Evolutionary conservation across 1,140 invertebrate genomes (phyloP).

Genomic region (Paraescarpia echinospica): DNA sequence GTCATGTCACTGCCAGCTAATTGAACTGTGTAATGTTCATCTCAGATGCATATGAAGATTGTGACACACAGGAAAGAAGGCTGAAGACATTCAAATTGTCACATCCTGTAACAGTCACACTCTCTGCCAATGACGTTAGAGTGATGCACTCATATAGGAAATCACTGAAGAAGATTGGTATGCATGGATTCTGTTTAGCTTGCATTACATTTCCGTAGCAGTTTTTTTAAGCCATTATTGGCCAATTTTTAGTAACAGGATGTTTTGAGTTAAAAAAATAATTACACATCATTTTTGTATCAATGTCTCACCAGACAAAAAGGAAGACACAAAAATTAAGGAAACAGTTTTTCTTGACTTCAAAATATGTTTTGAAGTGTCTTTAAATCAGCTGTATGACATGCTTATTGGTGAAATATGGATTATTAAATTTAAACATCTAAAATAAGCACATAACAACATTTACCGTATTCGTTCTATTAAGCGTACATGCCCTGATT

Average conservation of each 20-base stretch:
- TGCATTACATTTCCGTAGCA: not conserved
- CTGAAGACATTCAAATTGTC: not conserved
- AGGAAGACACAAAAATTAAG: too few species aligned
- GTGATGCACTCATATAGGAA: slow-evolving; percentile 51
- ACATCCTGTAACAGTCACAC: slow-evolving; percentile 39
- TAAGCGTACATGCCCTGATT: too few species aligned
- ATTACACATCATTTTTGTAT: too few species aligned
- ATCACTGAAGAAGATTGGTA: slow-evolving; percentile 55
- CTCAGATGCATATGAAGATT: not conserved
- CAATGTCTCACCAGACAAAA: not conserved
- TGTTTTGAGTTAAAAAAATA: not conserved
- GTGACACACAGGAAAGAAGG: not conserved
- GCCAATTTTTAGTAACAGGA: not conserved
- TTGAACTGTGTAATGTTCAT: not conserved
- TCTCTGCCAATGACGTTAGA: slow-evolving; percentile 54
- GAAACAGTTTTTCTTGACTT: not conserved
- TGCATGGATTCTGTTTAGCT: not conserved
- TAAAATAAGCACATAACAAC: too few species aligned
- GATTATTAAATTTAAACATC: not conserved
- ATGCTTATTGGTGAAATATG: not conserved
- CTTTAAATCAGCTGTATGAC: not conserved
- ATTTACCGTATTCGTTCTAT: too few species aligned
- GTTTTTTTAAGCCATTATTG: not conserved
- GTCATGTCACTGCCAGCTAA: not conserved
- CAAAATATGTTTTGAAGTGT: not conserved